Evolutionary conservation across 2,113 vertebrate genomes (phyloP), one percentile per base, ranked within the genome.

Genomic region (Platichthys flesus): DNA sequence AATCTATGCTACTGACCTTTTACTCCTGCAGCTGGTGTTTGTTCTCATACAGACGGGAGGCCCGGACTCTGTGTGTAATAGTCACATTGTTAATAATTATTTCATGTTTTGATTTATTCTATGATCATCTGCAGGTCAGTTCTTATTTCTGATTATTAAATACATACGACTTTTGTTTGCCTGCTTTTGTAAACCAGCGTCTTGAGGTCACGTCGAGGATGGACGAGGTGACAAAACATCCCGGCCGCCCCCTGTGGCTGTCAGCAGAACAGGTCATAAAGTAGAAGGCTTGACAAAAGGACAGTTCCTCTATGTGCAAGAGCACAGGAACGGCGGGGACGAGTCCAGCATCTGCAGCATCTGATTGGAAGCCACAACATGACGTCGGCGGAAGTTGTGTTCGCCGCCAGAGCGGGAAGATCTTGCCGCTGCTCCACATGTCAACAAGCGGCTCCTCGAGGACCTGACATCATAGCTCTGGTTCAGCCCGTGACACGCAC

Each of bases 351-450:
- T 74, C 35, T 1, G 2, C 57, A 13, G 12, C 26, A 8, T 64
- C 21, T 83, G 74, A 90, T 90, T 87, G 86, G 86, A 67, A 9
- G 67, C 0, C 55, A 16, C 3, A 0, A 12, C 3, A 20, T 76
- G 13, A 21, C 74, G 84, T 88, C 24, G 2, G 0, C 87, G 91
- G 91, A 93, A 93, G 69, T 81, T 4, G 0, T 5, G 8, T 64
- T 56, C 16, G 10, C 26, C 1, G 0, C 24, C 69, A 86, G 63
- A 35, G 90, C 90, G 90, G 88, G 90, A 92, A 86, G 61, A 47
- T 0, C 7, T 3, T 1, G 14, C 54, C 0, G 5, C 0, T n/a
- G 56, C 20, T 54, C 0, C 9, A 7, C 35, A 60, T 63, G 45
- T 40, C 26, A 68, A 49, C 59, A 71, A 54, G 2, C 1, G 2